These are phyloP conservation scores for Paraescarpia echinospica DNA, from an alignment of 1,140 invertebrate genomes.

Conservation along the genomic window DNA sequence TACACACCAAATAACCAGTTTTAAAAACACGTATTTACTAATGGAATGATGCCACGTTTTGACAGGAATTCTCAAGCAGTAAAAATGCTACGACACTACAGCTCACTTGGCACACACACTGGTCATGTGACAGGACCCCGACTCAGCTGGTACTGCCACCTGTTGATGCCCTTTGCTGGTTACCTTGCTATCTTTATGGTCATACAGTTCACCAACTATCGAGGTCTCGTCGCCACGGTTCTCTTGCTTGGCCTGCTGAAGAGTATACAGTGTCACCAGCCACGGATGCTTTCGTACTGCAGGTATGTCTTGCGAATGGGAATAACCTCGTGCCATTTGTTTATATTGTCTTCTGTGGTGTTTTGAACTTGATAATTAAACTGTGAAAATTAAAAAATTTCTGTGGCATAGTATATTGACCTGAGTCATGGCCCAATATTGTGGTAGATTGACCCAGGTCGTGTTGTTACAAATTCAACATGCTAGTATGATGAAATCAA, in stretches of 20 bases:
- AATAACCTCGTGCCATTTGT: background rate
- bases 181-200: background rate
- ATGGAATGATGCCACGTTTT: background rate
- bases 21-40: background rate
- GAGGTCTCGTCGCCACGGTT: background rate
- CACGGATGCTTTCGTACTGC: background rate
- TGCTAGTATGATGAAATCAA: no score
- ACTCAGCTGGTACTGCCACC: background rate
- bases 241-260: background rate
- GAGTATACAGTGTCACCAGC: background rate
- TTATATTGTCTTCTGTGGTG: background rate
- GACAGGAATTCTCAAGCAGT: background rate
- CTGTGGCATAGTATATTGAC: no score
- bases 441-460: no score
- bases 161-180: background rate
- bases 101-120: background rate
- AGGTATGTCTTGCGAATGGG: background rate
- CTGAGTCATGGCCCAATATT: no score
- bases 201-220: background rate
- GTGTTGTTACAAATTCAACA: no score
- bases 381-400: no score
- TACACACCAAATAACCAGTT: no score
- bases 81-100: background rate
- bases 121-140: background rate
- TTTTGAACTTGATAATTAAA: no score